A percentile compares a stretch with the other conserved stretches of the same genome.
phyloP scores from a whole-genome alignment of 2,113 vertebrate species.

The Lontra canadensis region DNA sequence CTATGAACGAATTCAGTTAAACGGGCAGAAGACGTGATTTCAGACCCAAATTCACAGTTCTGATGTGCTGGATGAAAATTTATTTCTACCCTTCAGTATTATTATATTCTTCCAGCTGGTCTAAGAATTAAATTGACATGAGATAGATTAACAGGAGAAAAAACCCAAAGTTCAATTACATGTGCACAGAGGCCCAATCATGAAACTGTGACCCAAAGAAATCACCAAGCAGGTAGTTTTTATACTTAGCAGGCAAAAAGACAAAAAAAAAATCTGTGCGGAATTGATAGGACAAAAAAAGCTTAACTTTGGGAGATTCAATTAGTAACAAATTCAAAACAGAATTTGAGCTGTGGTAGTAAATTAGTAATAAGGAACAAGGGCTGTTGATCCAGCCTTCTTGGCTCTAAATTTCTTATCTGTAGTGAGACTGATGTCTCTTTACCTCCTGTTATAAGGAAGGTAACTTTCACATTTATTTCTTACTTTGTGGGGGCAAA shows the following conservation, averaged over 20 bases:
- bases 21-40: neutral
- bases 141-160: neutral
- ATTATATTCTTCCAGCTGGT: neutral
- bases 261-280: neutral
- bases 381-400: neutral
- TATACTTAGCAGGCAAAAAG: neutral
- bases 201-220: neutral
- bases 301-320: neutral
- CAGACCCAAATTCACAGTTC: neutral
- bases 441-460: neutral
- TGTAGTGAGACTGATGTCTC: neutral
- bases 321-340: neutral
- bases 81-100: neutral
- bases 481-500: neutral
- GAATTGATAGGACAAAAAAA: neutral
- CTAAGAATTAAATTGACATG: neutral
- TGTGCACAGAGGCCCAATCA: neutral
- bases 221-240: neutral
- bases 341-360: neutral
- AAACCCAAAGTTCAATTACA: neutral
- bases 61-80: neutral
- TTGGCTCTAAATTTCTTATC: neutral
- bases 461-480: neutral
- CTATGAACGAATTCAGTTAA: slow-evolving; percentile 8
- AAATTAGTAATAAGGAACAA: neutral